Evolutionary conservation across 1,140 invertebrate species (phyloP).

Genomic region (Ostrea denselamellosa): DNA sequence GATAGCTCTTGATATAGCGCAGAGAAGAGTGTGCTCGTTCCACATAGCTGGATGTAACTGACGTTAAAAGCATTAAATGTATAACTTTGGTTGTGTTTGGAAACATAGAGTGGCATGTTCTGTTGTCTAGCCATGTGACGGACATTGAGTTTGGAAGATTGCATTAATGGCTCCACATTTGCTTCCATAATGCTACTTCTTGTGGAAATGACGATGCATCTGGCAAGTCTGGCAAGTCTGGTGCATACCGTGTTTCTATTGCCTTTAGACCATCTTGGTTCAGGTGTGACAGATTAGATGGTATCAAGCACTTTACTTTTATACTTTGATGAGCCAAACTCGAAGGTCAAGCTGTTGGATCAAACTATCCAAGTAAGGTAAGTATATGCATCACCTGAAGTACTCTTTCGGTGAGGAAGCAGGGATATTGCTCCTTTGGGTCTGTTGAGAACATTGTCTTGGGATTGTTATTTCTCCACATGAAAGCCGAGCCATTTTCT

Average conservation of each 20-base stretch:
- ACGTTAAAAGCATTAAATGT: constrained; percentile 19
- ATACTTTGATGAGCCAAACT: neutral
- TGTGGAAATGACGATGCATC: no score
- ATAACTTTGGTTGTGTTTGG: constrained; percentile 44
- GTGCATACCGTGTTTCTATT: neutral
- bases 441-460: constrained; percentile 53
- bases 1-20: constrained; percentile 30
- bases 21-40: constrained; percentile 49
- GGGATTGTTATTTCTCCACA: constrained; percentile 45
- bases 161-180: no score
- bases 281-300: neutral
- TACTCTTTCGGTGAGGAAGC: no score
- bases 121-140: neutral
- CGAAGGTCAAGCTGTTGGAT: constrained; percentile 39
- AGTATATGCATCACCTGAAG: constrained; percentile 46
- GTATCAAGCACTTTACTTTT: neutral
- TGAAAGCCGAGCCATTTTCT: constrained; percentile 47
- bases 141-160: constrained; percentile 8
- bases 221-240: neutral
- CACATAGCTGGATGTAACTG: constrained; percentile 5
- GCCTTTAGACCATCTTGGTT: neutral
- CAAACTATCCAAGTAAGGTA: constrained; percentile 51
- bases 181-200: neutral
- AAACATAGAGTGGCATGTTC: constrained; percentile 26
- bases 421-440: constrained; percentile 55